Evolutionary conservation across 2,113 vertebrate species (phyloP).

Genomic region (Pleuronectes platessa): DNA sequence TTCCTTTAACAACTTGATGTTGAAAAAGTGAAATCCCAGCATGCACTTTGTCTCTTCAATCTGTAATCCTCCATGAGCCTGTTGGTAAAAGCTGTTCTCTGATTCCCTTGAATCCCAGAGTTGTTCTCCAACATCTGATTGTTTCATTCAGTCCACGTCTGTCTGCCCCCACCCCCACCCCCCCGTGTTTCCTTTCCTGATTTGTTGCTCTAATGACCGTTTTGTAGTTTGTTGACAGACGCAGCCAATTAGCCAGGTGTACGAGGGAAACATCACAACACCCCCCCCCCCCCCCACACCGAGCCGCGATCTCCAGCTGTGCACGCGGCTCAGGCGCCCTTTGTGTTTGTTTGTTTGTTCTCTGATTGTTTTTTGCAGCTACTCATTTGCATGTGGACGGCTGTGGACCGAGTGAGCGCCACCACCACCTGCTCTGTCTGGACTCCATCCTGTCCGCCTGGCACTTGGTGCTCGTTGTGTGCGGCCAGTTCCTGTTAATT

Average conservation of each 20-base stretch:
- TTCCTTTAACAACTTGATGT: neutral
- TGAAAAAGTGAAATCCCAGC: neutral
- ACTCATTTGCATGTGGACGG: constrained; percentile 22
- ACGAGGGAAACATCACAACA: constrained; percentile 23
- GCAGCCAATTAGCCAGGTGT: constrained; percentile 57
- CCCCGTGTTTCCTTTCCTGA: no score
- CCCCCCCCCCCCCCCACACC: constrained; percentile 16
- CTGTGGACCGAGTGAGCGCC: neutral
- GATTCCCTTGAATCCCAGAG: constrained; percentile 5
- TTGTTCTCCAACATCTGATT: constrained; percentile 50
- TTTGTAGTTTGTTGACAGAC: constrained; percentile 49
- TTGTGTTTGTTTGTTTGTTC: constrained; percentile 27
- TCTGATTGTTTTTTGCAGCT: constrained; percentile 34
- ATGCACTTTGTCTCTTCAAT: neutral
- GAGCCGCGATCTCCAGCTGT: constrained; percentile 36
- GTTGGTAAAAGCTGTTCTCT: no score
- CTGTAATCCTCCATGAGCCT: no score
- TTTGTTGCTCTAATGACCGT: constrained; percentile 38
- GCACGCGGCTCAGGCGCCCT: neutral
- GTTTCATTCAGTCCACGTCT: constrained; percentile 4
- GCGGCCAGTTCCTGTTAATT: constrained; percentile 47
- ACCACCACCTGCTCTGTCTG: neutral
- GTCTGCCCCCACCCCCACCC: no score
- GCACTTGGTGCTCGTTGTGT: neutral
- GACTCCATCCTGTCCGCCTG: constrained; percentile 37